Percentiles rank a stretch among this genome's conserved stretches.
Conservation (phyloP, 2,888 invertebrate genomes). For the Troglohyphantes excavatus region DNA sequence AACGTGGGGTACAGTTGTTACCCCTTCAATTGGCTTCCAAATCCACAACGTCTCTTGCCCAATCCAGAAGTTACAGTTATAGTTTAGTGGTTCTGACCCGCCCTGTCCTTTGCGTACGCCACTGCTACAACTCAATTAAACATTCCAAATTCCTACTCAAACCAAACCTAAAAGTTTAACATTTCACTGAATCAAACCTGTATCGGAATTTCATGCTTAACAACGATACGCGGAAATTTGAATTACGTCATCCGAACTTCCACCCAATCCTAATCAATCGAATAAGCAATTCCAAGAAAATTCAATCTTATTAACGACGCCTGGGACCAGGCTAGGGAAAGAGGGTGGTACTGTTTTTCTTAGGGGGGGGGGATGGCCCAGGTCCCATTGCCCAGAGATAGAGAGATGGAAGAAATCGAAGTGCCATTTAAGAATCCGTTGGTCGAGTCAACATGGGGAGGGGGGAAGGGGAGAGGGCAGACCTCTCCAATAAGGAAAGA, state of each 20-base stretch:
- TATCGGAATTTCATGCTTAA: neutral
- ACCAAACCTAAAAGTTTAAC: no score
- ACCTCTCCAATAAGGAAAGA: conserved; percentile 48
- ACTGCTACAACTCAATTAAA: no score
- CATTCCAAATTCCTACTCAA: neutral
- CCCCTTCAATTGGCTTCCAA: no score
- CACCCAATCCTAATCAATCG: conserved; percentile 18
- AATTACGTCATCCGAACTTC: neutral
- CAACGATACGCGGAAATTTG: neutral
- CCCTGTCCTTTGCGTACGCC: no score
- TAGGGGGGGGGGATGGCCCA: conserved; percentile 1
- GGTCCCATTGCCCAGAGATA: neutral
- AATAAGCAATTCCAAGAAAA: conserved; percentile 38
- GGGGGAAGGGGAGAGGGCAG: neutral
- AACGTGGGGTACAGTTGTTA: no score
- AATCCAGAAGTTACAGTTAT: no score
- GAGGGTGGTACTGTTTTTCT: conserved; percentile 50
- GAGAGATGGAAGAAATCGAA: conserved; percentile 55
- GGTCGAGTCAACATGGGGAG: conserved; percentile 57
- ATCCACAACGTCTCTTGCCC: no score
- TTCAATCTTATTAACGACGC: conserved; percentile 60
- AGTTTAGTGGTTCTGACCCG: no score
- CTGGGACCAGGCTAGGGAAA: neutral
- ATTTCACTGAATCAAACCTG: no score
- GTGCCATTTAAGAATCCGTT: conserved; percentile 60